Base-by-base conservation (phyloP, 2,113 vertebrate genomes). In the Epinephelus cyanopodus region DNA sequence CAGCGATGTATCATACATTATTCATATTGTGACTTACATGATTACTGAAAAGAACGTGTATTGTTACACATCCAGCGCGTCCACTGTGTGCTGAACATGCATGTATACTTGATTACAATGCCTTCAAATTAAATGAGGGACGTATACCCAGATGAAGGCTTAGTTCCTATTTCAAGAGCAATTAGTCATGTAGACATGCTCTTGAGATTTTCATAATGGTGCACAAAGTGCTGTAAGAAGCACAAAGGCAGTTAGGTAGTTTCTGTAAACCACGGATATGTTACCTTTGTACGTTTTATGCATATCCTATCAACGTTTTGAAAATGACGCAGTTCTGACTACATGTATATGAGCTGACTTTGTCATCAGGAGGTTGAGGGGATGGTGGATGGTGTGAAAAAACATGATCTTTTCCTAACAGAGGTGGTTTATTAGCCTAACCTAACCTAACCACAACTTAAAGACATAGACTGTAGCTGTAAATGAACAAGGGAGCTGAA, bases 1-100 rank as follows among this genome's bases (percentile, higher is more conserved):
- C 69, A 56, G 45, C 27, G 53, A 78, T 54, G 60, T 6, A 4
- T 15, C 5, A 37, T 81, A 74, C 71, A 80, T 78, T 70, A 89
- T 82, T 82, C 60, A 89, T 61, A 21, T 0, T 23, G 58, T 33
- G 58, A 57, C 52, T 56, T 60, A 27, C 65, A n/a, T 60, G 65
- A 52, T 78, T 65, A 64, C 47, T 47, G 47, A 37, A 74, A 57
- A 29, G 72, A 68, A 82, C 67, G 61, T 13, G 15, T 42, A 66
- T 58, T 71, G 58, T 53, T 65, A 29, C 63, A 66, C 21, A 19
- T 53, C 4, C 27, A 68, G 66, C 18, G 29, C 58, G 11, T 18
- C 10, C 63, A n/a, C 45, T 45, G n/a, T 53, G 48, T 12, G 64
- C 2, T 71, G 19, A 75, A 42, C 23, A 67, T 29, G 45, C 45